Percentiles rank a stretch among this genome's conserved stretches.
Evolutionary conservation across 2,888 invertebrate genomes (phyloP).

Genomic region (Nebria brevicollis): DNA sequence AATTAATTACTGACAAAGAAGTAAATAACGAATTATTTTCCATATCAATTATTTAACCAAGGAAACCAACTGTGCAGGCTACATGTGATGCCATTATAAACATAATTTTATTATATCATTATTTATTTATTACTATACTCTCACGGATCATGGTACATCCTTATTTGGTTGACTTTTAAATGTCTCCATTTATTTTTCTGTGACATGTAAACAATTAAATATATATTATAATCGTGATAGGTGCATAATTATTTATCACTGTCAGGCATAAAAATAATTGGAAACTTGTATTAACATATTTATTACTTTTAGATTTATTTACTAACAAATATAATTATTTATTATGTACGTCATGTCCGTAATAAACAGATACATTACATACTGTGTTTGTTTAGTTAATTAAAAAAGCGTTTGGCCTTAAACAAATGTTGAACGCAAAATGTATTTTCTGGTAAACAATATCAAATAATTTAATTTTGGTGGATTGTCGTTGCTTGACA

Average conservation of each 20-base stretch:
- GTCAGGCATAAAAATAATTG: background rate
- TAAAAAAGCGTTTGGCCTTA: too few relatives aligned
- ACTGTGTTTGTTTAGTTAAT: too few relatives aligned
- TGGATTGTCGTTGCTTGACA: too few relatives aligned
- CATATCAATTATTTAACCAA: background rate
- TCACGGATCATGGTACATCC: background rate
- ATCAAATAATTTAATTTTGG: too few relatives aligned
- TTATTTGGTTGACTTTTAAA: slow-evolving; percentile 1
- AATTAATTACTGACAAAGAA: too few relatives aligned
- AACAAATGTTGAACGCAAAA: too few relatives aligned
- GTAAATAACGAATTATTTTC: too few relatives aligned
- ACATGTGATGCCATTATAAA: background rate
- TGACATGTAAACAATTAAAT: background rate
- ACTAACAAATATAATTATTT: background rate
- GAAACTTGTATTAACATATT: background rate
- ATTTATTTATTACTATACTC: background rate
- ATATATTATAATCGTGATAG: background rate
- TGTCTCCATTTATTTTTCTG: background rate
- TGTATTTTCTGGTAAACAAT: too few relatives aligned
- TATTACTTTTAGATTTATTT: background rate
- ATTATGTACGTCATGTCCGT: background rate
- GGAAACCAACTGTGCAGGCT: background rate
- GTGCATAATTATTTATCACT: background rate
- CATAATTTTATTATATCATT: slow-evolving; percentile 1
- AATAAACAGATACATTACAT: background rate